Evolutionary conservation across 1,140 invertebrate species (phyloP), one percentile per base, ranked within the genome.

Genomic region (Eulimnadia texana): DNA sequence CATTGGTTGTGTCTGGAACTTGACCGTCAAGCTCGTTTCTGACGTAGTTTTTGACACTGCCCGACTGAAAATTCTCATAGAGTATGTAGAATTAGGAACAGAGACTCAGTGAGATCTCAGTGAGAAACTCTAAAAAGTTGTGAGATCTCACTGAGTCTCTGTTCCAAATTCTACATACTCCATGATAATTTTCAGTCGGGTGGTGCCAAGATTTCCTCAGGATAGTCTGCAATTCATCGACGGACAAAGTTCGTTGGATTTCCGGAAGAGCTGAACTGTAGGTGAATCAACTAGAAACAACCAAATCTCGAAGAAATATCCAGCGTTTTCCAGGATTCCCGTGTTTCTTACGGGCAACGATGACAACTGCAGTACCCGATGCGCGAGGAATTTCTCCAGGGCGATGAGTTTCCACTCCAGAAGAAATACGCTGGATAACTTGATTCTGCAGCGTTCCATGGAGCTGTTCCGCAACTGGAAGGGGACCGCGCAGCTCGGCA

Each of bases 271-370:
- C 23, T 19, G 56, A 10, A 22, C n/a, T 19, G 9, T n/a, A 28
- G 19, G 20, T 58, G 20, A 19, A 58, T 10, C 9, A 58, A 13
- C 11, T 58, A 58, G 20, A 58, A 58, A 13, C 20, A 13, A 16
- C 56, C 56, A 19, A 27, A 28, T n/a, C 56, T 19, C 20, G 56
- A 23, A n/a, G 56, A 28, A 58, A 58, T 58, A 10, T 58, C 25
- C n/a, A 58, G 28, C 13, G 20, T n/a, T 24, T 1, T 58, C 33
- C 20, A 58, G 11, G 19, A 58, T 19, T 3, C 13, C 20, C 1
- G 6, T 2, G 33, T 58, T 58, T 13, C n/a, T 1, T 11, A 58
- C 56, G 27, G 56, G 56, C 1, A 58, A 58, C 2, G 9, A 16
- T 13, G 20, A 9, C 19, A 58, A 25, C 25, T 58, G 56, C 9